phyloP scores from a whole-genome alignment of 2,113 vertebrate genomes.

The Gavialis gangeticus region DNA sequence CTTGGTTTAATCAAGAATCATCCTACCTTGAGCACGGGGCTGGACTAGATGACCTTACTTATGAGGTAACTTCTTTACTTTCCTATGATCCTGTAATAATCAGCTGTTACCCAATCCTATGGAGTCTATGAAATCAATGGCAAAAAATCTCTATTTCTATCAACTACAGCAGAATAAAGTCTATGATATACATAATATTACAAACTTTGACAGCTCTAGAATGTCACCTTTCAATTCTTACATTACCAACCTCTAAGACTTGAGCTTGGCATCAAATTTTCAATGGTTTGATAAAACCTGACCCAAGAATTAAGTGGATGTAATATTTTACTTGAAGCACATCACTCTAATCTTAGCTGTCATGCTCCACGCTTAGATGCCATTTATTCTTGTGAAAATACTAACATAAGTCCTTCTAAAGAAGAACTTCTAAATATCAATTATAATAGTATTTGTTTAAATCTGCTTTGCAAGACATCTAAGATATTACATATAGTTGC shows the following conservation, averaged over 20 bases:
- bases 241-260: not conserved
- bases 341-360: not conserved
- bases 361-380: not conserved
- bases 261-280: not conserved
- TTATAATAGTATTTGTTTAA: not conserved
- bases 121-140: not conserved
- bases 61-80: not conserved
- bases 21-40: too few relatives aligned
- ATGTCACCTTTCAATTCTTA: not conserved
- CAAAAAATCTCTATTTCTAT: not conserved
- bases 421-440: not conserved
- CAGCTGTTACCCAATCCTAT: not conserved
- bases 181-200: not conserved
- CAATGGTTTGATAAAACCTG: fast-evolving
- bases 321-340: not conserved
- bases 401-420: not conserved
- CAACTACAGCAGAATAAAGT: not conserved
- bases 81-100: not conserved
- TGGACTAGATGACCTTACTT: too few relatives aligned
- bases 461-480: not conserved
- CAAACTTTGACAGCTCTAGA: not conserved
- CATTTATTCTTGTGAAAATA: not conserved
- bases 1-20: too few relatives aligned
- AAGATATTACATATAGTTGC: not conserved
- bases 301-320: not conserved